Evolutionary conservation across 2,113 vertebrate genomes (phyloP), one percentile per base, ranked within the genome.

Genomic region (Engystomops pustulosus): DNA sequence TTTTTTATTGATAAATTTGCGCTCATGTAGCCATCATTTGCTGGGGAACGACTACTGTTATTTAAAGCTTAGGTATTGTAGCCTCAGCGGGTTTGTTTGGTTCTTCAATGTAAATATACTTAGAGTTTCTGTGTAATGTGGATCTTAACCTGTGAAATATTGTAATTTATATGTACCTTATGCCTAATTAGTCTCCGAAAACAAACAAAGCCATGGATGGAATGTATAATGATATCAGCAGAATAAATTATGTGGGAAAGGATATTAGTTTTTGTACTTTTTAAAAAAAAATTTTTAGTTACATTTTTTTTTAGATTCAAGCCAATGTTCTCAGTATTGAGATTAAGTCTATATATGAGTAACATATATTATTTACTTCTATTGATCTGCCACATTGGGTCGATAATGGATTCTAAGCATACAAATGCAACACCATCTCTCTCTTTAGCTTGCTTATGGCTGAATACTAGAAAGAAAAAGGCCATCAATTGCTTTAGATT

Each of bases 1-100:
- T 89, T 91, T 90, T 87, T 88, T 87, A 87, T 84, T 87, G 86
- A 83, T 87, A 67, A 10, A 68, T 86, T 83, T 84, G 74, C 0
- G 0, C 81, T 85, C 76, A 81, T 2, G 80, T 51, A 51, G 69
- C 18, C 1, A 67, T 87, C 71, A 1, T 85, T 79, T 68, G 27
- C 45, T 0, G 0, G 34, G 12, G 67, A 83, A 69, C 2, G 1
- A 0, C 18, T 8, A 3, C 44, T 65, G 20, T 88, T 20, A 49
- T 86, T 71, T 36, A 2, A 0, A 14, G 47, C 3, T 11, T 1
- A 1, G 23, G 58, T 17, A 18, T 58, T 25, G 12, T 15, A 6
- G 6, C 78, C 30, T 27, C 4, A 38, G 45, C 45, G 2, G 23
- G 53, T 0, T 1, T 2, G 8, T n/a, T n/a, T 0, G 0, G 1